Percentiles rank a stretch among this genome's conserved stretches.
Evolutionary conservation across 2,888 invertebrate species (phyloP).

Genomic region (Tachina grossa): DNA sequence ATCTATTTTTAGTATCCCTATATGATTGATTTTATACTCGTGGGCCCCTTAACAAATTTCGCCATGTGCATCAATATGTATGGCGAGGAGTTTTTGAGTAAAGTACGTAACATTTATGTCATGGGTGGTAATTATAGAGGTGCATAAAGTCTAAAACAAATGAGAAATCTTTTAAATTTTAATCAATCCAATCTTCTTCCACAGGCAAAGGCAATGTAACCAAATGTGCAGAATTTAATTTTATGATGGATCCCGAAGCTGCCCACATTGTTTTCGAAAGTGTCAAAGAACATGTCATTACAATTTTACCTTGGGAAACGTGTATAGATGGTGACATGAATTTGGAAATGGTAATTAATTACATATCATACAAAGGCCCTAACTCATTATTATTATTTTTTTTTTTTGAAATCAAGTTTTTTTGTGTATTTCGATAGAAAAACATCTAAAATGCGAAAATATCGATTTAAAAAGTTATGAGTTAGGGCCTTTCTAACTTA

Average conservation of each 20-base stretch:
- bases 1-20: slow-evolving; percentile 81
- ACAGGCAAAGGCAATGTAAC: slow-evolving; percentile 85
- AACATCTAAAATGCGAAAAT: too few species aligned
- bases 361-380: neutral
- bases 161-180: neutral
- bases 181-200: neutral
- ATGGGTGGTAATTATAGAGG: slow-evolving; percentile 92
- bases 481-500: too few species aligned
- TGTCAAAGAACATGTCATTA: slow-evolving; percentile 83
- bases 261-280: slow-evolving; percentile 86
- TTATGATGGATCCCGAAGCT: slow-evolving; percentile 89
- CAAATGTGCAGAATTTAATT: slow-evolving; percentile 89
- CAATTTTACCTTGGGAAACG: slow-evolving; percentile 88
- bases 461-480: too few species aligned
- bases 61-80: slow-evolving; percentile 89
- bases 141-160: slow-evolving; percentile 76
- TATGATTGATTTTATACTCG: slow-evolving; percentile 85
- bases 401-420: neutral
- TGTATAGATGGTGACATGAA: slow-evolving; percentile 80
- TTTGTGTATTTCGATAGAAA: too few species aligned
- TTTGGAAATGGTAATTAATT: slow-evolving; percentile 73
- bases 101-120: slow-evolving; percentile 87
- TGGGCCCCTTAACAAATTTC: slow-evolving; percentile 91
- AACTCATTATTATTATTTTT: neutral
- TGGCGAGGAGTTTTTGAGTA: slow-evolving; percentile 84